Evolutionary conservation across 2,797 vertebrate genomes (phyloP).

Genomic region (Sphenodon punctatus): DNA sequence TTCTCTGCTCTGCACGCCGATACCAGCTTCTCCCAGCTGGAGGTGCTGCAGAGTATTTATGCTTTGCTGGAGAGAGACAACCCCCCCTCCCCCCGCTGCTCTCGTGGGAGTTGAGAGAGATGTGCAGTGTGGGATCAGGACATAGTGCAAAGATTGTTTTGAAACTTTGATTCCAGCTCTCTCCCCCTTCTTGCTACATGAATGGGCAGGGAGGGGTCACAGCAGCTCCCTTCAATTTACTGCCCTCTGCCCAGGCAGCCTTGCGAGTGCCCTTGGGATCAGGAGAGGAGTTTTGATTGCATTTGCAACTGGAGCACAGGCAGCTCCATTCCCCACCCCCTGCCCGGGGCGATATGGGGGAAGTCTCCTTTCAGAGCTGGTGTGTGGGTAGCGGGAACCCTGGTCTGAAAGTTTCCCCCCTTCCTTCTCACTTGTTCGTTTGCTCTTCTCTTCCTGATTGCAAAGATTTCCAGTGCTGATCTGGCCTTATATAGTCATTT

Average conservation of each 20-base stretch:
- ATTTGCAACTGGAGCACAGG: too few relatives aligned
- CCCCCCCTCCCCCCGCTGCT: background rate
- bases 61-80: too few relatives aligned
- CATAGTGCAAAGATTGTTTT: background rate
- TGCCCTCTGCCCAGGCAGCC: background rate
- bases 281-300: background rate
- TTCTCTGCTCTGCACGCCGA: too few relatives aligned
- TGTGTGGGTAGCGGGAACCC: background rate
- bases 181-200: background rate
- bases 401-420: background rate
- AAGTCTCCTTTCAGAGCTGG: background rate
- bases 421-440: background rate
- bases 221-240: background rate
- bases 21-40: too few relatives aligned
- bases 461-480: slow-evolving; percentile 59
- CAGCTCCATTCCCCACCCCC: background rate
- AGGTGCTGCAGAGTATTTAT: too few relatives aligned
- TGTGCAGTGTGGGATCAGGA: background rate
- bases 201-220: background rate
- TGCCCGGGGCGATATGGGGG: fast-evolving
- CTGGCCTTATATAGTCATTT: slow-evolving; percentile 75
- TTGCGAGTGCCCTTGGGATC: background rate
- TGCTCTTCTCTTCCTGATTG: slow-evolving; percentile 49
- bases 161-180: background rate
- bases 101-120: fast-evolving